A percentile compares a stretch with the other conserved stretches of the same genome.
phyloP scores from a whole-genome alignment of 1,140 invertebrate species.

The Meloidogyne floridensis region DNA sequence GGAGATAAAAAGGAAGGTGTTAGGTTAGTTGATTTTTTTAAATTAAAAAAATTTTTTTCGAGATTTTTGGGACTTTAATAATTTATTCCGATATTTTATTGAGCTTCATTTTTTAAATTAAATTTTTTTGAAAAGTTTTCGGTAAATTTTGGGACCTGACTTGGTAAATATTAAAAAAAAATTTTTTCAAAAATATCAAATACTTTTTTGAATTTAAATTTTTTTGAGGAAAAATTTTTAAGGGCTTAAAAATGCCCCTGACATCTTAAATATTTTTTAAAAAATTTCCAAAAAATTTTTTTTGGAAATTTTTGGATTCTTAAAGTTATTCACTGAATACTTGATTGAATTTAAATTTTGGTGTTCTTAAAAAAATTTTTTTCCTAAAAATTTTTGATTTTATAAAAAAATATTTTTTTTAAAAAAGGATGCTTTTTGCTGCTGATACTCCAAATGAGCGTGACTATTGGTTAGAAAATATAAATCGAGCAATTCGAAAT shows the following conservation, averaged over 20 bases:
- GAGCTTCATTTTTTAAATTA: too few relatives aligned
- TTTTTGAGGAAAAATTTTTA: too few relatives aligned
- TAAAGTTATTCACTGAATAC: too few relatives aligned
- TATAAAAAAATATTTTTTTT: neutral
- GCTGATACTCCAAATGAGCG: conserved; percentile 35
- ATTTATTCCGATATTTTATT: neutral
- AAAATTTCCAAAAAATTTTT: too few relatives aligned
- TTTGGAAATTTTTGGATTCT: too few relatives aligned
- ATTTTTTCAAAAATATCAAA: too few relatives aligned
- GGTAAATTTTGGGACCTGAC: too few relatives aligned
- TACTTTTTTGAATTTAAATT: neutral
- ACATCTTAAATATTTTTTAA: too few relatives aligned
- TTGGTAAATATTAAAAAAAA: too few relatives aligned
- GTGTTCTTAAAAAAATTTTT: neutral
- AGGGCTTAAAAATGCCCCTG: too few relatives aligned
- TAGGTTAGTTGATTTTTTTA: conserved; percentile 15
- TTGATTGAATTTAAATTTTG: too few relatives aligned
- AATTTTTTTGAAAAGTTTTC: too few relatives aligned
- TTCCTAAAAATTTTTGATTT: neutral
- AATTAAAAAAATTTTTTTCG: neutral
- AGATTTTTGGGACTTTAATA: conserved; percentile 7
- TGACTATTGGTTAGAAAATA: conserved; percentile 36
- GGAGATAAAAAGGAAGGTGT: conserved; percentile 26
- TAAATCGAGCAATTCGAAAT: conserved; percentile 39
- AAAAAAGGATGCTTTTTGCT: conserved; percentile 33